Evolutionary conservation across 1,140 invertebrate genomes (phyloP), one percentile per base, ranked within the genome.

Genomic region (Hypothenemus hampei): DNA sequence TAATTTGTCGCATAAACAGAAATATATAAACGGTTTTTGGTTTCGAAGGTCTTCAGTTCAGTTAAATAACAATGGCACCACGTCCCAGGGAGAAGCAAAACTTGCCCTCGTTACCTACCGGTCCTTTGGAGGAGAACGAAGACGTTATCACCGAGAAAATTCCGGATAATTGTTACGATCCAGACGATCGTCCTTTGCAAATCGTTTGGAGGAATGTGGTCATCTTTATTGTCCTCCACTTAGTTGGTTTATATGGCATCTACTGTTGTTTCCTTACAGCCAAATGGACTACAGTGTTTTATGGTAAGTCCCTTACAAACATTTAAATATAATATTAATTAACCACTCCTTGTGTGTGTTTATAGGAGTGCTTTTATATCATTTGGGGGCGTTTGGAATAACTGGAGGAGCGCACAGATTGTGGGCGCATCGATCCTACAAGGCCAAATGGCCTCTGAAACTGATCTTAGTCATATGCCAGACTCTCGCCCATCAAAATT

Each of bases 131-230:
- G 16, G 65, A 67, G 50, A 49, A 36, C 39, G 61, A 66, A 4
- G 62, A 67, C 26, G 64, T 66, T 44, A 36, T 64, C 15, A 24
- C 53, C 0, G 50, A 53, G 1, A 52, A 36, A 7, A 37, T 64
- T 19, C 46, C 53, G 1, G 8, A 50, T 6, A 50, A 57, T 18
- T 40, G 53, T 3, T 33, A 29, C 33, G 62, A 62, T 41, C 61
- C 78, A 37, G 72, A 76, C 46, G 66, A 75, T 55, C 68, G 72
- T 20, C 70, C 77, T 57, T 65, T 75, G 5, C 65, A 86, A 62
- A 83, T 94, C 20, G 93, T 97, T 0, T 98, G 94, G 94, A 81
- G 85, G 63, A 98, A 98, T 72, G 90, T 98, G 7, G 73, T 86
- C 4, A 71, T 91, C 0, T 95, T 97, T 69, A 66, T 74, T 6